Evolutionary conservation across 2,888 invertebrate genomes (phyloP).

Genomic region (Dorcus parallelipipedus): DNA sequence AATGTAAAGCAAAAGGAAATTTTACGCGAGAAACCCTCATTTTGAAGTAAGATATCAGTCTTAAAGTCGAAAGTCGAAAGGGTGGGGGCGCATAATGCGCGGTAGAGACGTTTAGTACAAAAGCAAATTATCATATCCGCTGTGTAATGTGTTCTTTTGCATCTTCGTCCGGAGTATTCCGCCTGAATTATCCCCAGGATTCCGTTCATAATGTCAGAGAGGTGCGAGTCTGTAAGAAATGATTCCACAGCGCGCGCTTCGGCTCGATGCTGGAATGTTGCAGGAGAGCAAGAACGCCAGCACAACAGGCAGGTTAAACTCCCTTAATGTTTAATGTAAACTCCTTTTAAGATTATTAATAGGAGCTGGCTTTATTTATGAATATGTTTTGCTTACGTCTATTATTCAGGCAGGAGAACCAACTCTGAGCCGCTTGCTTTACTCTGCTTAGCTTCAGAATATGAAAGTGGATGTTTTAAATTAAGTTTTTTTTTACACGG

Average conservation of each 20-base stretch:
- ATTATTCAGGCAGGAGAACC: background rate
- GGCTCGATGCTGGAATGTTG: background rate
- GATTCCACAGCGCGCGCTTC: slow-evolving; percentile 12
- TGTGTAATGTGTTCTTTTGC: slow-evolving; percentile 37
- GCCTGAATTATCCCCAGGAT: slow-evolving; percentile 36
- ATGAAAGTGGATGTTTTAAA: too few species aligned
- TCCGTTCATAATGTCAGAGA: slow-evolving; percentile 31
- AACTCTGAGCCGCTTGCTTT: too few species aligned
- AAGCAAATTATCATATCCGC: slow-evolving; percentile 39
- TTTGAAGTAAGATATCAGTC: slow-evolving; percentile 23
- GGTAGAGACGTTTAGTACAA: slow-evolving; percentile 29
- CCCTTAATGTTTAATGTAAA: slow-evolving; percentile 15
- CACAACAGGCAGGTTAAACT: slow-evolving; percentile 9
- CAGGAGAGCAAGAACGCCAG: slow-evolving; percentile 1
- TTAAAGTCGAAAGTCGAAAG: slow-evolving; percentile 27
- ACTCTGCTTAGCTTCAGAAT: too few species aligned
- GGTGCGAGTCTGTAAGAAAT: slow-evolving; percentile 34
- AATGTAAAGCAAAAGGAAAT: too few species aligned
- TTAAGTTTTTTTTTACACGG: too few species aligned
- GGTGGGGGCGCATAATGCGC: slow-evolving; percentile 25
- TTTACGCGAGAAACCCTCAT: too few species aligned
- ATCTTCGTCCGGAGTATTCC: slow-evolving; percentile 32
- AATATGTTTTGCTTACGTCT: slow-evolving; percentile 16
- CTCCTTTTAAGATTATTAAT: slow-evolving; percentile 17
- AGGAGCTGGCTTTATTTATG: slow-evolving; percentile 14